A percentile compares a stretch with the other conserved stretches of the same genome.
Conservation (phyloP, 1,140 invertebrate genomes). For the Asobara japonica region DNA sequence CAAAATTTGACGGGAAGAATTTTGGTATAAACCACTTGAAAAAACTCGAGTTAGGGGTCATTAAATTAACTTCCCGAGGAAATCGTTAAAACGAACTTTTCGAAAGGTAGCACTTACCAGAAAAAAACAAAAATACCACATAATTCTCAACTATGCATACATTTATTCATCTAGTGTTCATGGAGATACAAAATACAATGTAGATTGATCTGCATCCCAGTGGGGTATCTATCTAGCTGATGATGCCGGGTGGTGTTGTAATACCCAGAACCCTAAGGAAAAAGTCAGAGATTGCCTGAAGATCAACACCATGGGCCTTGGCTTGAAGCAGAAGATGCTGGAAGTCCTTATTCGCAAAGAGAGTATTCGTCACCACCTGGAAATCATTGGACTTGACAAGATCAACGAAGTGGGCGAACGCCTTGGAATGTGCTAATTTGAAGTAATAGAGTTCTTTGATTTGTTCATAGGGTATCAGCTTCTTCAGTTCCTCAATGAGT, state of each 20-base stretch:
- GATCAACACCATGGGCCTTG: conserved; percentile 25
- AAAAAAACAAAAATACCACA: neutral
- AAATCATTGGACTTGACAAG: conserved; percentile 27
- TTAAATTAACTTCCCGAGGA: too few relatives aligned
- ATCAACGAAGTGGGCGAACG: conserved; percentile 22
- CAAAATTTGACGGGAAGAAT: too few relatives aligned
- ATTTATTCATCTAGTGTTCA: neutral
- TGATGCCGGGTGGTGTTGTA: conserved; percentile 15
- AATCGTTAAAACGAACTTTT: too few relatives aligned
- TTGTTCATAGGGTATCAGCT: conserved; percentile 27
- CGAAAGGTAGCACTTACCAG: too few relatives aligned
- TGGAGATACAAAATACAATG: neutral
- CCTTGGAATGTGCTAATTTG: conserved; percentile 29
- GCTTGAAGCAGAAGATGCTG: conserved; percentile 19
- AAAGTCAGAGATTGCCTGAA: conserved; percentile 28
- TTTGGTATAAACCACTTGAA: too few relatives aligned
- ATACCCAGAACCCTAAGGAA: conserved; percentile 29
- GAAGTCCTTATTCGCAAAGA: conserved; percentile 26
- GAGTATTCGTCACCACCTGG: conserved; percentile 12
- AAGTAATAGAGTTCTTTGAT: conserved; percentile 35
- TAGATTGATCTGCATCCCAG: too few relatives aligned
- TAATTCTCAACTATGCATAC: neutral
- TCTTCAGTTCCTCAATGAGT: conserved; percentile 15
- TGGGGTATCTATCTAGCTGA: too few relatives aligned
- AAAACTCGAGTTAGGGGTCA: too few relatives aligned